Evolutionary conservation across 2,113 vertebrate genomes (phyloP).

Genomic region (Phalacrocorax pelagicus): DNA sequence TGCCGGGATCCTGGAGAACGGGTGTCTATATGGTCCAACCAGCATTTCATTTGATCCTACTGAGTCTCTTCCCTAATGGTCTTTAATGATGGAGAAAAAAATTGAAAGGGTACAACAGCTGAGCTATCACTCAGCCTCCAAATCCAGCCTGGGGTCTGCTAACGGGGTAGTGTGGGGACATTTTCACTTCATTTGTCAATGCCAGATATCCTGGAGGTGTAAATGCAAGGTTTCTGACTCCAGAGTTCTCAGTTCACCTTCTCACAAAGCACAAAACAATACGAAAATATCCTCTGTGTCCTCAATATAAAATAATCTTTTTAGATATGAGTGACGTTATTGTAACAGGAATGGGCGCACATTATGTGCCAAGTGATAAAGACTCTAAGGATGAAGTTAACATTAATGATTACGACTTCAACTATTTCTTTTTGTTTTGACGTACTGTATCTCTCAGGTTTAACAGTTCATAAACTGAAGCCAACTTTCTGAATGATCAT

Average conservation of each 20-base stretch:
- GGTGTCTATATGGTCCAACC: neutral
- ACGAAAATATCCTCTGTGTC: neutral
- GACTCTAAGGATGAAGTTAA: conserved; percentile 11
- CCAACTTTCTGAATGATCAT: conserved; percentile 72
- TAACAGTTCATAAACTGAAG: conserved; percentile 75
- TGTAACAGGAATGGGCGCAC: neutral
- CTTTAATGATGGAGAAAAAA: neutral
- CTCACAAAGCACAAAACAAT: neutral
- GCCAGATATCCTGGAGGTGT: neutral
- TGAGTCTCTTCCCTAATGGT: neutral
- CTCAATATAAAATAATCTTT: neutral
- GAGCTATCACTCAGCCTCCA: neutral
- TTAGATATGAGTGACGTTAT: neutral
- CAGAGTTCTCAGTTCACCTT: neutral
- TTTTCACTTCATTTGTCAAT: neutral
- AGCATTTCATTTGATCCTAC: neutral
- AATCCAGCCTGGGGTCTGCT: neutral
- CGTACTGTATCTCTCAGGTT: conserved; percentile 4
- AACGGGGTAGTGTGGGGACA: neutral
- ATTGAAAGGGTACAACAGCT: neutral
- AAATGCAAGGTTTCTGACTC: neutral
- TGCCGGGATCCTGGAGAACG: neutral
- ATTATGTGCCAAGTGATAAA: neutral
- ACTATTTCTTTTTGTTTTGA: conserved; percentile 34
- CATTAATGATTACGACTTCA: conserved; percentile 13